Evolutionary conservation across 2,888 invertebrate species (phyloP).

Genomic region (Synergus laeviventris): DNA sequence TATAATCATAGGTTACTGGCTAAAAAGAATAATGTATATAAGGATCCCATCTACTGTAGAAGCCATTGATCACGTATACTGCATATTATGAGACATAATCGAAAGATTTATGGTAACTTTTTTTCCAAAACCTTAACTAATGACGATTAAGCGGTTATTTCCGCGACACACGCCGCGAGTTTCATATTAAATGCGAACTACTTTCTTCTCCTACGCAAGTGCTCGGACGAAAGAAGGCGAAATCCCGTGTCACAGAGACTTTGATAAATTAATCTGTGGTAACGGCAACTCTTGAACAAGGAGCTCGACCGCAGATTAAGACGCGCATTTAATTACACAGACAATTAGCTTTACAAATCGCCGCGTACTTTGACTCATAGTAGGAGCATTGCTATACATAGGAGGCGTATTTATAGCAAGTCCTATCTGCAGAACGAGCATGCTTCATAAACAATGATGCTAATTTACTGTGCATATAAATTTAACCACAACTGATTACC

Average conservation of each 20-base stretch:
- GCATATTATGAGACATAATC: no score
- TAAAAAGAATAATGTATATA: background rate
- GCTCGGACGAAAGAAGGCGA: constrained; percentile 20
- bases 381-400: no score
- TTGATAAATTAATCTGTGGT: constrained; percentile 38
- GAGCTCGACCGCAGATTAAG: constrained; percentile 24
- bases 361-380: constrained; percentile 7
- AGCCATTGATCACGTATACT: no score
- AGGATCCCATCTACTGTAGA: background rate
- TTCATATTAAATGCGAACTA: constrained; percentile 5
- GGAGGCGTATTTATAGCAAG: background rate
- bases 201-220: constrained; percentile 25
- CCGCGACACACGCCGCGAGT: background rate
- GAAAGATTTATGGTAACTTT: background rate
- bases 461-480: background rate
- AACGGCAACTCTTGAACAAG: constrained; percentile 24
- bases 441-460: background rate
- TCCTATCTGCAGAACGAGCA: background rate
- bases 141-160: constrained; percentile 22
- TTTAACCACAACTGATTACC: no score
- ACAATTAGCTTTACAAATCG: constrained; percentile 40
- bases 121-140: constrained; percentile 5
- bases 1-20: background rate
- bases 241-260: constrained; percentile 34
- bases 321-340: constrained; percentile 39